Base-by-base conservation (phyloP, 1,140 invertebrate genomes). In the Drosophila nasuta region DNA sequence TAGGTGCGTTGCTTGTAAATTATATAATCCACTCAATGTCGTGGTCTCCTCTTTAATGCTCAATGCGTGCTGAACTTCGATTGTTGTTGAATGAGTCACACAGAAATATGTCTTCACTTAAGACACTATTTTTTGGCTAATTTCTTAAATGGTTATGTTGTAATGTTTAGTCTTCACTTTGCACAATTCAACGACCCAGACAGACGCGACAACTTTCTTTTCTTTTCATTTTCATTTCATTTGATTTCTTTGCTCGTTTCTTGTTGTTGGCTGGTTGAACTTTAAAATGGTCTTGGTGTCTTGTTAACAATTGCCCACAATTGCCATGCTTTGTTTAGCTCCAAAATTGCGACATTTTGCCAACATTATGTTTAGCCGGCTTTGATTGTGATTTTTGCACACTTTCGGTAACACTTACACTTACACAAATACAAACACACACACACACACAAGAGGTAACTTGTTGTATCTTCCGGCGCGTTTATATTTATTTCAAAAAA, bases 301-400 rank as follows among this genome's bases (percentile, higher is more conserved):
- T 33, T 57, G 33, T 41, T 25, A 25, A 25, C 54, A 57, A 57
- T 57, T 57, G 54, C 54, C 35, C 30, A 79, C 82, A 82, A 86
- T 81, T 72, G 75, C 56, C 15, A 63, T 70, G 79, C 76, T 63
- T 87, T 87, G 82, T 88, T 80, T 65, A 64, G 46, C 43, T 67
- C 81, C 62, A 54, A 59, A 60, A 77, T 79, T 82, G 75, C 71
- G 45, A 62, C 72, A 76, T 57, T 69, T 57, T 69, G 17, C 41
- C 13, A 59, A 63, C 35, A 73, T 70, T 52, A 70, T 49, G 66
- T 64, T 54, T 54, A 62, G 77, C 71, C 77, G 76, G 72, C 76
- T 81, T 76, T 64, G 78, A 71, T 80, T 88, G 82, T 79, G 77
- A 62, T 82, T 88, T 87, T 88, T 82, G 83, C 80, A 88, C 82